Evolutionary conservation across 53 echinoderm and acorn worm genomes (phyloP).

Genomic region (Holothuria scabra): DNA sequence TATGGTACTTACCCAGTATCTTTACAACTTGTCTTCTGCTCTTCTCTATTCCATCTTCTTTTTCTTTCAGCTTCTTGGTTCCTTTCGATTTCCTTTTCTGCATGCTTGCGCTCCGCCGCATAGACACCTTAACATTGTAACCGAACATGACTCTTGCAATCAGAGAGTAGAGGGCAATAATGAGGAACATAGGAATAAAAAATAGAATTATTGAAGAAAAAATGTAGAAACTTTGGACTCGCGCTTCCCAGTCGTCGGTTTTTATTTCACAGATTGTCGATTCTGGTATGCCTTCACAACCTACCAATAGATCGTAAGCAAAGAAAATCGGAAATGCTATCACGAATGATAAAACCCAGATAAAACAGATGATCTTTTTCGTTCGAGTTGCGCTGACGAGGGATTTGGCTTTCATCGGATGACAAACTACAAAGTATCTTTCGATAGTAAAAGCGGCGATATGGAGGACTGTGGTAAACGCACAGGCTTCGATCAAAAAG

Average conservation of each 20-base stretch:
- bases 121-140: slow-evolving; percentile 63
- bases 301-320: slow-evolving; percentile 60
- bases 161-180: slow-evolving; percentile 80
- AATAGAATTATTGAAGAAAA: slow-evolving; percentile 85
- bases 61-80: slow-evolving; percentile 49
- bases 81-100: slow-evolving; percentile 30
- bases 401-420: slow-evolving; percentile 73
- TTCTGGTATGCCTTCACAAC: slow-evolving; percentile 63
- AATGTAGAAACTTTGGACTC: slow-evolving; percentile 64
- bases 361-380: slow-evolving; percentile 79
- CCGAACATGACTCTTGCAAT: slow-evolving; percentile 91
- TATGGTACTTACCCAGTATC: slow-evolving; percentile 61
- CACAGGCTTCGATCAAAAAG: slow-evolving; percentile 90
- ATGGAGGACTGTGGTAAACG: slow-evolving; percentile 80
- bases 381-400: slow-evolving; percentile 69
- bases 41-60: slow-evolving; percentile 59
- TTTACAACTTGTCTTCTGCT: slow-evolving; percentile 65
- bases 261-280: slow-evolving; percentile 71
- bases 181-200: slow-evolving; percentile 86
- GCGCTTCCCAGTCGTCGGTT: slow-evolving; percentile 35
- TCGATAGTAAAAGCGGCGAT: slow-evolving; percentile 75
- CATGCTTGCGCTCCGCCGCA: slow-evolving; percentile 51
- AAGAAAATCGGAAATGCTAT: slow-evolving; percentile 79
- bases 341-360: slow-evolving; percentile 80
- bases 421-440: slow-evolving; percentile 76